These are phyloP conservation scores for Macaca fascicularis DNA, from an alignment of 2,113 vertebrate species.

Conservation along the genomic window DNA sequence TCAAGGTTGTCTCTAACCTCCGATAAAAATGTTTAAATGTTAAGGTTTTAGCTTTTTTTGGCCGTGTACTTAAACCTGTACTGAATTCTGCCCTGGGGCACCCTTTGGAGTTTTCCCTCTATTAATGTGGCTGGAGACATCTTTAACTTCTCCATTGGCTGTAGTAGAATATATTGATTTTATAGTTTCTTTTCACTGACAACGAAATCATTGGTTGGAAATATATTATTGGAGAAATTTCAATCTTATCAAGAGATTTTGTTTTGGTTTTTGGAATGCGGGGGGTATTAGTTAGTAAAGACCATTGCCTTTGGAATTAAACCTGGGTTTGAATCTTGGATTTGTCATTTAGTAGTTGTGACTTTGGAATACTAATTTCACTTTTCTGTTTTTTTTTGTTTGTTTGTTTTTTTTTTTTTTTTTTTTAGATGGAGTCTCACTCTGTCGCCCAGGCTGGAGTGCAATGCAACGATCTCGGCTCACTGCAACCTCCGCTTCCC, in stretches of 20 bases:
- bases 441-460: too few relatives aligned
- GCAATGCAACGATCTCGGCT: too few relatives aligned
- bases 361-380: background rate
- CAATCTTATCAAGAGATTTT: background rate
- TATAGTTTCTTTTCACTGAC: background rate
- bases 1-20: background rate
- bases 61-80: background rate
- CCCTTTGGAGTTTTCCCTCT: background rate
- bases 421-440: too few relatives aligned
- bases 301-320: background rate
- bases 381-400: too few relatives aligned
- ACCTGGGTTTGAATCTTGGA: background rate
- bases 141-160: background rate
- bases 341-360: background rate
- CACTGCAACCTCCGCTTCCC: too few relatives aligned
- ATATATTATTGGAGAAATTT: constrained; percentile 27
- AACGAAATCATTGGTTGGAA: background rate
- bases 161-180: background rate
- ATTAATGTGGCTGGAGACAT: background rate
- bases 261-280: background rate
- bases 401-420: too few relatives aligned
- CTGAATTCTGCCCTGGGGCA: background rate
- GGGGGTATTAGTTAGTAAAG: background rate
- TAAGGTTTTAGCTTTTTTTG: constrained; percentile 2
- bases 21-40: background rate